Evolutionary conservation across 2,888 invertebrate genomes (phyloP), one percentile per base, ranked within the genome.

Genomic region (Rugalucina vietnamica): DNA sequence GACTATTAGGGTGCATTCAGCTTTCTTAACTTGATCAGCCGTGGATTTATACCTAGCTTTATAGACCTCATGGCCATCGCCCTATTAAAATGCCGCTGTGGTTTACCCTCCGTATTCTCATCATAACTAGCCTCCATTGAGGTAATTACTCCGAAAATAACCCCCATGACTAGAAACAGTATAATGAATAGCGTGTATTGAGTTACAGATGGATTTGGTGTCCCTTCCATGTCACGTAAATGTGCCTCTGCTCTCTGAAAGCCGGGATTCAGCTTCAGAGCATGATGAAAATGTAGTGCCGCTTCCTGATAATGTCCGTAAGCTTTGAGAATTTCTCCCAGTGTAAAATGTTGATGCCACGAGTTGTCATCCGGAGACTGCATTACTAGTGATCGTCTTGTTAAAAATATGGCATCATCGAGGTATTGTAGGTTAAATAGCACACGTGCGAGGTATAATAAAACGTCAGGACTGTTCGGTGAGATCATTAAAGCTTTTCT

Each of bases 261-360:
- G 90, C 97, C 97, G 65, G 98, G 98, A 95, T 97, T 97, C 84
- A 98, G 95, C 94, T 98, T 97, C 75, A 98, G 95, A 36, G 98
- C 97, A 93, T 97, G 97, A 90, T 97, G 96, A 88, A 98, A 96
- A 95, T 98, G 98, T 86, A 97, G 96, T 54, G 97, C 96, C 54
- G 98, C 98, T 95, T 98, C 98, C 96, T 97, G 97, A 95, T 97
- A 97, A 94, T 98, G 98, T 90, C 98, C 98, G 93, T 98, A 98
- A 0, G 98, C 97, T 95, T 98, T 98, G 93, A 98, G 97, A 94
- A 98, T 98, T 95, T 98, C 98, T 8, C 98, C 98, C 78, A 98
- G 96, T 8, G 98, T 98, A 94, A 98, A 97, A 95, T 98, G 98
- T 95, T 98, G 98, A 93, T 97, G 97, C 98, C 98, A 98, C 1